Evolutionary conservation across 2,797 vertebrate genomes (phyloP), one percentile per base, ranked within the genome.

Genomic region (Lepilemur septentrionalis): DNA sequence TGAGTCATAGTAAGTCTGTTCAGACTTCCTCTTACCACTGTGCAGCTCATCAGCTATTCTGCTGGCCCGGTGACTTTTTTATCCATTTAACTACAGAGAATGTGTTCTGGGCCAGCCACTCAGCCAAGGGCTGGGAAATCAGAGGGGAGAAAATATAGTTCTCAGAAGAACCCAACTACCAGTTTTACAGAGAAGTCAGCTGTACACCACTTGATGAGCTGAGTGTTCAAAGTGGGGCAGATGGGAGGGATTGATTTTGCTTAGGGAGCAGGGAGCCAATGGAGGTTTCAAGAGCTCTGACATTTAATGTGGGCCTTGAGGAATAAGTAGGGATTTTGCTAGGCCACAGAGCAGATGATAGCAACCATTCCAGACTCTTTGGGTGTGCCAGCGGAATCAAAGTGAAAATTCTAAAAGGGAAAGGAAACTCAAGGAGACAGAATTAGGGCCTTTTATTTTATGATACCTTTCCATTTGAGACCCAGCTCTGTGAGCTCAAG

Each of bases 51-150:
- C 57, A 52, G 23, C 65, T 86, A 4, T 86, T 88, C 84, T 50
- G 25, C 13, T 96, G 76, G 25, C n/a, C 70, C 89, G 32, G 18
- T 48, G 78, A 41, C 65, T 86, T 87, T 87, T 91, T 83, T 70
- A 92, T 48, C 63, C 78, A 67, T 86, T 86, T 94, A 50, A 32
- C 75, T 57, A 52, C 59, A 91, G 69, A 93, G 67, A 86, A 80
- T 63, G 76, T 92, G 23, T 41, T 89, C 55, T 67, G 46, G 82
- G 59, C 25, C n/a, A 84, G 72, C 88, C 38, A 72, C 17, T 95
- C 43, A 72, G 72, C 50, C 50, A 83, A 87, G 94, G 72, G n/a
- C 52, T 87, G 23, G 48, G 22, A 48, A 78, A 75, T 80, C 2
- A 80, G 30, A 83, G 69, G 52, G 17, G n/a, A 87, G 72, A 83